phyloP scores from a whole-genome alignment of 2,113 vertebrate genomes.

The Mormyrus iriodes region DNA sequence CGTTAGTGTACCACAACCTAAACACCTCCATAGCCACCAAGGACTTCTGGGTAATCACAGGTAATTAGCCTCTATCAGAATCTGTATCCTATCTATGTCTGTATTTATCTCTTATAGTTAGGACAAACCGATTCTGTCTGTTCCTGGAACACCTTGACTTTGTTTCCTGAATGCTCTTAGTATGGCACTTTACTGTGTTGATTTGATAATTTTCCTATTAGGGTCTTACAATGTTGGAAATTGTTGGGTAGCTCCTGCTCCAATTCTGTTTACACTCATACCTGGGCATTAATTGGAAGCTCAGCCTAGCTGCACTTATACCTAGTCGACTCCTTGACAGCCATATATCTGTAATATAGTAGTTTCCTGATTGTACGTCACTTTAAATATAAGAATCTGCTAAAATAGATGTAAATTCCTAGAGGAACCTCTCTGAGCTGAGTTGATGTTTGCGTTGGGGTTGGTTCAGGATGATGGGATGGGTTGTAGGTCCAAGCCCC shows the following conservation, averaged over 20 bases:
- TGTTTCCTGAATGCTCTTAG: not conserved
- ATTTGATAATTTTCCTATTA: not conserved
- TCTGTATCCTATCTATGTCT: not conserved
- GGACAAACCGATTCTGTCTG: not conserved
- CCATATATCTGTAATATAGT: not conserved
- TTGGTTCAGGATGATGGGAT: not conserved
- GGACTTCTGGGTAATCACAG: slow-evolving; percentile 95
- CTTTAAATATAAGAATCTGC: not conserved
- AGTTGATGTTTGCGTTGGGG: not conserved
- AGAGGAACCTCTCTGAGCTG: not conserved
- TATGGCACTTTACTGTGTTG: not conserved
- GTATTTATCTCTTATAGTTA: not conserved
- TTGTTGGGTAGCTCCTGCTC: not conserved
- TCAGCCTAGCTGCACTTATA: not conserved
- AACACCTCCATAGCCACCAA: slow-evolving; percentile 85
- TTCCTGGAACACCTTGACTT: not conserved
- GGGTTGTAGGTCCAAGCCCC: not conserved
- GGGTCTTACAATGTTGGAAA: not conserved
- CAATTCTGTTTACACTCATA: not conserved
- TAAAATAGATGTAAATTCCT: not conserved
- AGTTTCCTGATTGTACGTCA: not conserved
- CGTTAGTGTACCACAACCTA: slow-evolving; percentile 90
- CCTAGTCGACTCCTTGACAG: not conserved
- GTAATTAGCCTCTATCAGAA: slow-evolving; percentile 50
- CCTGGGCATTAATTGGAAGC: not conserved